Conservation (phyloP, 1,140 invertebrate species). For the Temnothorax curvispinosus region DNA sequence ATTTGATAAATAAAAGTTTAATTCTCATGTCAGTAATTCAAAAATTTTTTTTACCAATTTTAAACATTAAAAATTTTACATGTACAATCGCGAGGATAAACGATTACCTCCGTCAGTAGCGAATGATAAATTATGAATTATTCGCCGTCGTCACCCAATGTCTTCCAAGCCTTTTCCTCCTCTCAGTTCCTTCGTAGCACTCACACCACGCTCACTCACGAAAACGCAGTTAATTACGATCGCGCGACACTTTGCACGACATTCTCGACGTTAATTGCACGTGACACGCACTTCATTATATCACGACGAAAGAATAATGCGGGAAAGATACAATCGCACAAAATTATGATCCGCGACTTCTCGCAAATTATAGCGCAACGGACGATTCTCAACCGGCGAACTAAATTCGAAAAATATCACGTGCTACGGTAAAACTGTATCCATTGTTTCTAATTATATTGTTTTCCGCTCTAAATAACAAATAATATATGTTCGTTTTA, state of each 20-base stretch:
- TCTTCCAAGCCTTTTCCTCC: background rate
- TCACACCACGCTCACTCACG: background rate
- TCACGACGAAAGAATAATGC: background rate
- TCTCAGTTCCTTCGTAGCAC: background rate
- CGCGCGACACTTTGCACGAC: background rate
- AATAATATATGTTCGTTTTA: background rate
- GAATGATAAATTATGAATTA: background rate
- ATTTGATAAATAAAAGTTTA: background rate
- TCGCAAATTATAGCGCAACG: background rate
- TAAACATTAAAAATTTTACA: background rate
- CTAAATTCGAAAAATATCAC: background rate
- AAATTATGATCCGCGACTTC: background rate
- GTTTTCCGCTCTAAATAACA: background rate
- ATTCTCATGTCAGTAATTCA: background rate
- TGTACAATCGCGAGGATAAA: background rate
- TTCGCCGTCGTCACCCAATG: background rate
- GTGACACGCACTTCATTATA: background rate
- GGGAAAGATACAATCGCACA: background rate
- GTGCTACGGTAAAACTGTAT: background rate
- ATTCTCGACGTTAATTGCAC: constrained; percentile 1
- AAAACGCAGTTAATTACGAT: constrained; percentile 24
- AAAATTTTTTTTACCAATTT: background rate
- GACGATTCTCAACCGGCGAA: background rate
- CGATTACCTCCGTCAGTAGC: background rate
- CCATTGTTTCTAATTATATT: background rate